Conservation (phyloP, 2,113 vertebrate genomes). For the Fregetta grallaria region DNA sequence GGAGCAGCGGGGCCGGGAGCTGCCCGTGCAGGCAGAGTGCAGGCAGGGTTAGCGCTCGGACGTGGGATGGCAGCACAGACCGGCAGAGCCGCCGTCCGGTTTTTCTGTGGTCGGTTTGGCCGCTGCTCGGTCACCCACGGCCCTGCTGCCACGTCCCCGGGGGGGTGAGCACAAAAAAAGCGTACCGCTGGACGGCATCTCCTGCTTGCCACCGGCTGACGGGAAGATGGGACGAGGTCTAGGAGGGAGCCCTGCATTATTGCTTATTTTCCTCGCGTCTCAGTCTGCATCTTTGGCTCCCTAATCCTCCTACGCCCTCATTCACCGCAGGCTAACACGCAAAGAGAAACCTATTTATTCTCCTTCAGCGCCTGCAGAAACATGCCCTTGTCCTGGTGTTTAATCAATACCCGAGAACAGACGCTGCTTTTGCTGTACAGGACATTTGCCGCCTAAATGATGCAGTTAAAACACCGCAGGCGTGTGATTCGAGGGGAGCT, state of each 20-base stretch:
- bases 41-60: background rate
- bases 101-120: background rate
- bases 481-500: background rate
- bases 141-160: background rate
- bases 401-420: background rate
- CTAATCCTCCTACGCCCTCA: background rate
- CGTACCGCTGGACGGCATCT: background rate
- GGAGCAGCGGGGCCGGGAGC: background rate
- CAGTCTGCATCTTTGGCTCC: background rate
- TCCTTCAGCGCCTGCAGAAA: background rate
- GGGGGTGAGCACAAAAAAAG: background rate
- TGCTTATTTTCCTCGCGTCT: background rate
- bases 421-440: background rate
- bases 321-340: background rate
- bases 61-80: constrained; percentile 46
- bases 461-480: background rate
- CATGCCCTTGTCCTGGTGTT: background rate
- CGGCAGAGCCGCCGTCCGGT: background rate
- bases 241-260: background rate
- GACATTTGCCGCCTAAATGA: background rate
- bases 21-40: background rate
- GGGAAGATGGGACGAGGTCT: background rate
- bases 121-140: accelerated
- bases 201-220: background rate
- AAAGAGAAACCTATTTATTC: background rate